Conservation (phyloP, 64 coral and sea anemone genomes). For the Actinia tenebrosa region DNA sequence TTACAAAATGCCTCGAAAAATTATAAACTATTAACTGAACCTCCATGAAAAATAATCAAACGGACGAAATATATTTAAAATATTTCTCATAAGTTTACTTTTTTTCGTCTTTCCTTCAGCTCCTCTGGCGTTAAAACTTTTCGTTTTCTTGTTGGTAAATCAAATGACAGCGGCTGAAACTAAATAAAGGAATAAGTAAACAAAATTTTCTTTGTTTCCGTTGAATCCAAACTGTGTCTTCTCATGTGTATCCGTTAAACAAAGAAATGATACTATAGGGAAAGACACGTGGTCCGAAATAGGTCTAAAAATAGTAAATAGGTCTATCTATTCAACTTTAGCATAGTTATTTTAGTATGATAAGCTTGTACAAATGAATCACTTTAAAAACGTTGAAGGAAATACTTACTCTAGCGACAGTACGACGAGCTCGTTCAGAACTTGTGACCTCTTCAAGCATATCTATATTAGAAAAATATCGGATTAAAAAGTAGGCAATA, state of each 20-base stretch:
- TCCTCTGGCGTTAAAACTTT: conserved; percentile 74
- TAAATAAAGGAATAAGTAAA: background rate
- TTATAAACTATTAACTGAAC: background rate
- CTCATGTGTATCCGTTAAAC: no score
- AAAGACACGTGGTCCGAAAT: no score
- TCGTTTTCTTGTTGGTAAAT: conserved; percentile 62
- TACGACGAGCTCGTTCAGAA: conserved; percentile 8
- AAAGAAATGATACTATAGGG: no score
- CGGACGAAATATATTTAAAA: background rate
- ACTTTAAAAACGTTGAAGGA: background rate
- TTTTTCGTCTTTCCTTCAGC: conserved; percentile 60
- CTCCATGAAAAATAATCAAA: background rate
- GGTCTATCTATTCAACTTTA: no score
- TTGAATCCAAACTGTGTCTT: no score
- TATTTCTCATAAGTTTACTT: no score
- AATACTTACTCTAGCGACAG: background rate
- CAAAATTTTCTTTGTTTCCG: no score
- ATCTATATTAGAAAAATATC: background rate
- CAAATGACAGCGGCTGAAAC: background rate
- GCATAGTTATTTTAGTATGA: no score
- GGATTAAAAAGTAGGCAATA: background rate
- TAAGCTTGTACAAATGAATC: background rate
- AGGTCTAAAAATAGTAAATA: no score
- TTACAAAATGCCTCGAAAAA: background rate
- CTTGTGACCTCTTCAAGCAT: conserved; percentile 17